Conservation (phyloP, 2,888 invertebrate species). For the Nasonovia ribisnigri region DNA sequence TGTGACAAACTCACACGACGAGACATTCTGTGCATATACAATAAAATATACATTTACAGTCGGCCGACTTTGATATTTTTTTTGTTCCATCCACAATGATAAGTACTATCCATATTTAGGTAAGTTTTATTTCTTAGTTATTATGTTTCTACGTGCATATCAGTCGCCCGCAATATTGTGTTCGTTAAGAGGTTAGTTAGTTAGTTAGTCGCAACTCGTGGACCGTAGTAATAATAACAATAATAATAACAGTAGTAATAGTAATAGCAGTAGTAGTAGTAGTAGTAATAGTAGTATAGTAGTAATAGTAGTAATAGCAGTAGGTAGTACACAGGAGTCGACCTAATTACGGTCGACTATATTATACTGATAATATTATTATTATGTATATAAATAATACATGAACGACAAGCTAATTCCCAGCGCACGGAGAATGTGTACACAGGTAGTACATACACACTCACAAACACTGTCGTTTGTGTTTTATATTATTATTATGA, state of each 20-base stretch:
- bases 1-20: neutral
- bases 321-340: slow-evolving; percentile 9
- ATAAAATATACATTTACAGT: neutral
- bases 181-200: neutral
- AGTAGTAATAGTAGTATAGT: neutral
- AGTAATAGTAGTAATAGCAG: neutral
- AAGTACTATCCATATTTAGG: too few species aligned
- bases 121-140: neutral
- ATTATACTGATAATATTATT: neutral
- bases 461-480: neutral
- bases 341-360: slow-evolving; percentile 41
- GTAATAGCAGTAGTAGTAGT: neutral
- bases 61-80: neutral
- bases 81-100: neutral
- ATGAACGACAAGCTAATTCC: slow-evolving; percentile 25
- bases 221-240: neutral
- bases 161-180: neutral
- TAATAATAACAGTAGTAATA: neutral
- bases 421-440: slow-evolving; percentile 18
- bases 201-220: neutral
- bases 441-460: neutral
- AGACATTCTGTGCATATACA: neutral
- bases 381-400: neutral
- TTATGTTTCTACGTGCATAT: neutral
- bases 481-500: slow-evolving; percentile 35